Evolutionary conservation across 1,140 invertebrate genomes (phyloP).

Genomic region (Carcinoscorpius rotundicauda): DNA sequence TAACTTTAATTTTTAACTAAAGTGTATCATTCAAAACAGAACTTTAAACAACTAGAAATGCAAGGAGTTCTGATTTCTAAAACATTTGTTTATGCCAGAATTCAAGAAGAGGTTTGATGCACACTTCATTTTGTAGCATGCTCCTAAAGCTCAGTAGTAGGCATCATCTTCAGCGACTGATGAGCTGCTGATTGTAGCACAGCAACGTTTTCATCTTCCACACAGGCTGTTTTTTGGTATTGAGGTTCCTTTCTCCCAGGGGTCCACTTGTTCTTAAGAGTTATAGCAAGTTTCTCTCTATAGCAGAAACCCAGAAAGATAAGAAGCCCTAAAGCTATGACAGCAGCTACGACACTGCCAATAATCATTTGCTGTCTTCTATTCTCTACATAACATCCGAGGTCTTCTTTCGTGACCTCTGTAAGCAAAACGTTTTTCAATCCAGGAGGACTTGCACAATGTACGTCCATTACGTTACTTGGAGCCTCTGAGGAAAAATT

Average conservation of each 20-base stretch:
- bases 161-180: constrained; percentile 57
- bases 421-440: constrained; percentile 10
- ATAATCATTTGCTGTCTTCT: constrained; percentile 11
- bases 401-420: constrained; percentile 10
- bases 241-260: constrained; percentile 67
- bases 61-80: too few species aligned
- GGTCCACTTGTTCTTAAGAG: constrained; percentile 28
- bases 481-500: constrained; percentile 9
- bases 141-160: constrained; percentile 60
- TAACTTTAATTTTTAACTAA: too few species aligned
- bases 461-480: constrained; percentile 10
- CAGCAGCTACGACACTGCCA: constrained; percentile 10
- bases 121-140: too few species aligned
- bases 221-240: constrained; percentile 73
- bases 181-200: constrained; percentile 42
- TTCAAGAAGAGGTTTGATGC: too few species aligned
- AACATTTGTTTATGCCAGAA: too few species aligned
- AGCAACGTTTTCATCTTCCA: constrained; percentile 56
- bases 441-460: constrained; percentile 7
- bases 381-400: constrained; percentile 12
- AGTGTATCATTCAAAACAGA: too few species aligned
- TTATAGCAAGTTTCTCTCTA: constrained; percentile 14
- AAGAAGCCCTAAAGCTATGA: constrained; percentile 8
- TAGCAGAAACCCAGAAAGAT: constrained; percentile 12
- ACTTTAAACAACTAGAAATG: too few species aligned